These are phyloP conservation scores for Tetheella fluctuosa DNA, from an alignment of 2,888 invertebrate species.

Conservation along the genomic window DNA sequence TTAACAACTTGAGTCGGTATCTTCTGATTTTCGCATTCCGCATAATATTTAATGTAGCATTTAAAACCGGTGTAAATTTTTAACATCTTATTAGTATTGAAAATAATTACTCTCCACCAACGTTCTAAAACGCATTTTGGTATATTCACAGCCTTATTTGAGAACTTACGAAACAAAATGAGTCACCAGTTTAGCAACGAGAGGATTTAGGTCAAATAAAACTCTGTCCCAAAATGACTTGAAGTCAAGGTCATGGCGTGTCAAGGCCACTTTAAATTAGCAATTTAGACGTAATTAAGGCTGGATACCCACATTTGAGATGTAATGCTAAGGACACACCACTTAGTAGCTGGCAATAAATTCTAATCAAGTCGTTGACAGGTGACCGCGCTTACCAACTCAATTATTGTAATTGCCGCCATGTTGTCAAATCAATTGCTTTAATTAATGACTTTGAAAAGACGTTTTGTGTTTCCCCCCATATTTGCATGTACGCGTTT, in stretches of 20 bases:
- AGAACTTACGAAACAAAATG: background rate
- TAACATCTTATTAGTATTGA: too few species aligned
- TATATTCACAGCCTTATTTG: background rate
- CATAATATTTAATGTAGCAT: too few species aligned
- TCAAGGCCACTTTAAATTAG: background rate
- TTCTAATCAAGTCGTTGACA: conserved; percentile 49
- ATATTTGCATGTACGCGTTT: too few species aligned
- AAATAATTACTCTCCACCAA: background rate
- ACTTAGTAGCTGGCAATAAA: conserved; percentile 53
- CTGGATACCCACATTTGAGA: background rate
- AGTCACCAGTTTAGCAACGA: background rate
- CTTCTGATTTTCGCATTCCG: background rate
- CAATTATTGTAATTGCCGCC: conserved; percentile 32
- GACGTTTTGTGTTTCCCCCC: too few species aligned
- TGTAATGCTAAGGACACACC: conserved; percentile 49
- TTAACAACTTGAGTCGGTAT: background rate
- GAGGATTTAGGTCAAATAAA: background rate
- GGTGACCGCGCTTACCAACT: conserved; percentile 21
- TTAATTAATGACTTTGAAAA: conserved; percentile 21
- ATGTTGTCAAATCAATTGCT: conserved; percentile 16
- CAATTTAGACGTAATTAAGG: background rate
- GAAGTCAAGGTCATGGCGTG: conserved; percentile 13
- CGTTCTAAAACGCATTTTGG: background rate
- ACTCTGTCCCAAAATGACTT: background rate
- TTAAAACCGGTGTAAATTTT: too few species aligned